Conservation (phyloP, 2,113 vertebrate species). For the Chlorodrepanis virens region DNA sequence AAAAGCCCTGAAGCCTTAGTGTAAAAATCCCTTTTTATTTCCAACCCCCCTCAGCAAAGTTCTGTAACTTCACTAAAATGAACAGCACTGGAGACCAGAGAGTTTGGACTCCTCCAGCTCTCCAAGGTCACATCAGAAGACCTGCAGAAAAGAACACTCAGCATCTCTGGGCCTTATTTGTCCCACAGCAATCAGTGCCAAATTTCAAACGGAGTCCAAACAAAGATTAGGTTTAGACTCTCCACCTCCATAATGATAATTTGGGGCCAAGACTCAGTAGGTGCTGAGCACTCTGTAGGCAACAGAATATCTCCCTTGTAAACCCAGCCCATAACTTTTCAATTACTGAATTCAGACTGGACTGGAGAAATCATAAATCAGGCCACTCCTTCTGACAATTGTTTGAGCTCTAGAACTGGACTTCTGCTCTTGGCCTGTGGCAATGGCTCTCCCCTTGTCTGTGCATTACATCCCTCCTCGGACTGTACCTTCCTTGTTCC, state of each 20-base stretch:
- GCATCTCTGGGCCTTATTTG: not conserved
- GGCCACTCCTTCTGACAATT: not conserved
- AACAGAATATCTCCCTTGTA: not conserved
- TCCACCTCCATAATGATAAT: not conserved
- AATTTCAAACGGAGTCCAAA: not conserved
- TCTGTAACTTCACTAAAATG: not conserved
- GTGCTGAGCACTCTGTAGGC: not conserved
- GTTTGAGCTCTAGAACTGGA: not conserved
- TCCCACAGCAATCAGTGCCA: not conserved
- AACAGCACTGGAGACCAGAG: not conserved
- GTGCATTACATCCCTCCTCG: not conserved
- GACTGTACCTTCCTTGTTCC: conserved; percentile 39
- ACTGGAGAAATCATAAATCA: not conserved
- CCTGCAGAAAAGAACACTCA: conserved; percentile 17
- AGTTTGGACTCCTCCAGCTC: not conserved
- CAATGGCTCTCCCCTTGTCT: not conserved
- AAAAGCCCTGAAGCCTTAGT: not conserved
- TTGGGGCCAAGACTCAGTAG: not conserved
- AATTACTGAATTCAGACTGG: not conserved
- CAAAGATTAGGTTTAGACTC: not conserved
- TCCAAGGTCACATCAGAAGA: not conserved
- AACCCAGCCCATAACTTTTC: not conserved
- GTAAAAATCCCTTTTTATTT: not conserved
- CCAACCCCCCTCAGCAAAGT: not conserved
- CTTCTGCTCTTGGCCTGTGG: not conserved